Conservation (phyloP, 2,797 vertebrate species). For the Tarsius wallacei region DNA sequence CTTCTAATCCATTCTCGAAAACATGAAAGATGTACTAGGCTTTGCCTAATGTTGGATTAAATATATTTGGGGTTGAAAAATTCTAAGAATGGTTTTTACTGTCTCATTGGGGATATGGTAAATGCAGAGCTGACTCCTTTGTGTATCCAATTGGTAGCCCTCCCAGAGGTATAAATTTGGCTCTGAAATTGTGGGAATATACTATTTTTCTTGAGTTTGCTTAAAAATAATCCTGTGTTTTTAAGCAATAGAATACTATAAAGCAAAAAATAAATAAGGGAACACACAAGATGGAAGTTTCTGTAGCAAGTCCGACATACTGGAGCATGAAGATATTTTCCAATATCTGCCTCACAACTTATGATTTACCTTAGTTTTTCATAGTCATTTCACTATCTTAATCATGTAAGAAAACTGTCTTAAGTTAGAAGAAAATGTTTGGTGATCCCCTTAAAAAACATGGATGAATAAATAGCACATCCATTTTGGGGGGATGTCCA, state of each 20-base stretch:
- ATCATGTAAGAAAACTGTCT: neutral
- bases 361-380: neutral
- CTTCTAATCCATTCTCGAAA: neutral
- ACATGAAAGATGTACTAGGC: neutral
- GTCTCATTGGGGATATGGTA: neutral
- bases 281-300: neutral
- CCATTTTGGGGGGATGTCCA: neutral
- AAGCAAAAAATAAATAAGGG: slow-evolving; percentile 5
- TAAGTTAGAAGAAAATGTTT: neutral
- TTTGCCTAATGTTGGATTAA: neutral
- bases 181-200: neutral
- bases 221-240: neutral
- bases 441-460: neutral
- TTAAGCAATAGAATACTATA: slow-evolving; percentile 9
- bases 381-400: neutral
- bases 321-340: neutral
- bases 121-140: neutral
- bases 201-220: neutral
- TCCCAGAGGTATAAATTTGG: neutral
- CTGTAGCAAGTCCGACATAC: neutral
- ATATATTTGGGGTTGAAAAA: neutral
- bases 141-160: neutral
- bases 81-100: neutral
- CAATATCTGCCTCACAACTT: neutral
- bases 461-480: neutral